Conservation (phyloP, 1,140 invertebrate genomes). For the Drosophila lini region DNA sequence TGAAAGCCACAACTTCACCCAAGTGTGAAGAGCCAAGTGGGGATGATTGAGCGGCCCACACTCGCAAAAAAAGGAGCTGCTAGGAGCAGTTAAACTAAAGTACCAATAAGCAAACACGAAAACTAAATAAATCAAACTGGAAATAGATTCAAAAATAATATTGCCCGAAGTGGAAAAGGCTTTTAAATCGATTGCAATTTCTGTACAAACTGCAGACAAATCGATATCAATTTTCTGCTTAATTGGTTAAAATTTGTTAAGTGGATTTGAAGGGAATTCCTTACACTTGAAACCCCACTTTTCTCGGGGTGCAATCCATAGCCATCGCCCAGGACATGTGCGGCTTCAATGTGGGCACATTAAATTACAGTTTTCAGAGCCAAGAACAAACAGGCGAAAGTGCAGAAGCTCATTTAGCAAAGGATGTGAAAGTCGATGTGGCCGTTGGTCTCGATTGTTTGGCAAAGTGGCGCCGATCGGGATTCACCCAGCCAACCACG, state of each 20-base stretch:
- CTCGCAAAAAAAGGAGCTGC: background rate
- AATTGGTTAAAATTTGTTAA: background rate
- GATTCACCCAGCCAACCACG: slow-evolving; percentile 10
- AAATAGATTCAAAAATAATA: background rate
- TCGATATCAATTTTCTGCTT: too few species aligned
- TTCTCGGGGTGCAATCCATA: slow-evolving; percentile 17
- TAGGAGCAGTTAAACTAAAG: background rate
- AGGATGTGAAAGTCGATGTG: slow-evolving; percentile 25
- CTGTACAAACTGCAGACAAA: background rate
- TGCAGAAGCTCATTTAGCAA: slow-evolving; percentile 44
- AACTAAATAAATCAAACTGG: background rate
- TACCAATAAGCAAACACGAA: background rate
- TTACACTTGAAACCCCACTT: background rate
- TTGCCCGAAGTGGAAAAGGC: background rate
- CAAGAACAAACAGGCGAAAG: slow-evolving; percentile 57
- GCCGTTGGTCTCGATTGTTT: slow-evolving; percentile 25
- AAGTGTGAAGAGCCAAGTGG: slow-evolving; percentile 60
- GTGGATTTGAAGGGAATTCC: background rate
- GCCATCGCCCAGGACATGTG: slow-evolving; percentile 23
- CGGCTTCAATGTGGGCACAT: slow-evolving; percentile 38
- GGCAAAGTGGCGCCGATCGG: slow-evolving; percentile 30
- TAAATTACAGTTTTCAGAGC: slow-evolving; percentile 57
- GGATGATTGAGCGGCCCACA: slow-evolving; percentile 46
- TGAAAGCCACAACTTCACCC: slow-evolving; percentile 74
- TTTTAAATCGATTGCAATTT: background rate